Conservation (phyloP, 2,113 vertebrate genomes). For the Saccopteryx leptura region DNA sequence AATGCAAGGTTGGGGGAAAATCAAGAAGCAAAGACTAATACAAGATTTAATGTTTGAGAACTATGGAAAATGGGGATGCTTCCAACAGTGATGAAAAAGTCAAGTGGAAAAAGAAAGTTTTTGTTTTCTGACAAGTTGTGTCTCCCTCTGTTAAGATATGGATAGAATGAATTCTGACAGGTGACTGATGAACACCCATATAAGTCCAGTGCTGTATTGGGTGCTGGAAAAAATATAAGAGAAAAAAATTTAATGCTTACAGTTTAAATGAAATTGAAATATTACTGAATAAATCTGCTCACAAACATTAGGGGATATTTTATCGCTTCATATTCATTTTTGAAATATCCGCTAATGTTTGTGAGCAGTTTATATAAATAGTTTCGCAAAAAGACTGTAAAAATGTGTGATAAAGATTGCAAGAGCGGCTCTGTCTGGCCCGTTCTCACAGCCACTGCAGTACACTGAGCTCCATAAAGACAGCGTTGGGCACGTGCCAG, state of each 20-base stretch:
- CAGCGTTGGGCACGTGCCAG: neutral
- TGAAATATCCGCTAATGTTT: no score
- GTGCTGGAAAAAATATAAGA: neutral
- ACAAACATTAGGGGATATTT: no score
- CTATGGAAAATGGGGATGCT: neutral
- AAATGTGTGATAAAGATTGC: neutral
- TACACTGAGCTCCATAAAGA: neutral
- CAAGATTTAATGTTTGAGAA: neutral
- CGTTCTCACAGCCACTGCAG: neutral
- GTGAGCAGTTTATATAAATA: neutral
- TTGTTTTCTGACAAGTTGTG: conserved; percentile 25
- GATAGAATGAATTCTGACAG: neutral
- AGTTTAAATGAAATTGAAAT: neutral
- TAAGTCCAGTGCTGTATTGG: neutral
- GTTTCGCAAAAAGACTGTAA: neutral
- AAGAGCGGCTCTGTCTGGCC: neutral
- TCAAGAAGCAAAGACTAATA: conserved; percentile 36
- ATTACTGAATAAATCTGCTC: neutral
- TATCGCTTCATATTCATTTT: no score
- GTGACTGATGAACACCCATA: neutral
- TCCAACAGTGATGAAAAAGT: conserved; percentile 10
- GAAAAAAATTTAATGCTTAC: neutral
- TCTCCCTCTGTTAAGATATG: neutral
- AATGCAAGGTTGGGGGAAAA: neutral
- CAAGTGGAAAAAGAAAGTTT: neutral